Conservation (phyloP, 2,113 vertebrate genomes). For the Onychorhynchus coronatus region DNA sequence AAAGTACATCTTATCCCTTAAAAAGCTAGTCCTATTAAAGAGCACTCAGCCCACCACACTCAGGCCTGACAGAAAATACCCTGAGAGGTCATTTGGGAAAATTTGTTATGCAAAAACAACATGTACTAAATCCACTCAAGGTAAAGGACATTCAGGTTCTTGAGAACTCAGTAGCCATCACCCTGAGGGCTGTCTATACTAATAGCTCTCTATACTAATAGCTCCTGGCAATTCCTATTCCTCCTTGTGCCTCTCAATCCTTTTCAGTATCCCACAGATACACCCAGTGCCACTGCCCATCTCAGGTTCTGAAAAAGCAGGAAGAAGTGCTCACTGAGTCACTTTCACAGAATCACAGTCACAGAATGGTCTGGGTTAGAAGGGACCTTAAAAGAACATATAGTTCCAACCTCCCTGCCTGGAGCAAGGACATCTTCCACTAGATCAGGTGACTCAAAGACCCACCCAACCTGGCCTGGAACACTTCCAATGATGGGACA, state of each 20-base stretch:
- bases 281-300: neutral
- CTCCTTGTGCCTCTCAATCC: neutral
- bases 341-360: neutral
- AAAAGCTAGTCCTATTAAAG: neutral
- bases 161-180: neutral
- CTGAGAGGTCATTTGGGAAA: neutral
- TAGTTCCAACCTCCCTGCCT: neutral
- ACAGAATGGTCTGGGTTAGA: neutral
- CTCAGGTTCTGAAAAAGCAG: neutral
- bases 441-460: neutral
- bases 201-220: neutral
- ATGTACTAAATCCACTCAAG: neutral
- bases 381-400: neutral
- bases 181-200: neutral
- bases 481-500: neutral
- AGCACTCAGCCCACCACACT: neutral
- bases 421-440: neutral
- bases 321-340: neutral
- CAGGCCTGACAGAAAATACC: neutral
- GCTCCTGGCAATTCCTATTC: neutral
- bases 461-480: neutral
- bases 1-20: constrained; percentile 42
- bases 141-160: neutral
- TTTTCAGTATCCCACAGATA: neutral
- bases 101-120: neutral